Evolutionary conservation across 2,888 invertebrate genomes (phyloP).

Genomic region (Micoletzkya japonica): DNA sequence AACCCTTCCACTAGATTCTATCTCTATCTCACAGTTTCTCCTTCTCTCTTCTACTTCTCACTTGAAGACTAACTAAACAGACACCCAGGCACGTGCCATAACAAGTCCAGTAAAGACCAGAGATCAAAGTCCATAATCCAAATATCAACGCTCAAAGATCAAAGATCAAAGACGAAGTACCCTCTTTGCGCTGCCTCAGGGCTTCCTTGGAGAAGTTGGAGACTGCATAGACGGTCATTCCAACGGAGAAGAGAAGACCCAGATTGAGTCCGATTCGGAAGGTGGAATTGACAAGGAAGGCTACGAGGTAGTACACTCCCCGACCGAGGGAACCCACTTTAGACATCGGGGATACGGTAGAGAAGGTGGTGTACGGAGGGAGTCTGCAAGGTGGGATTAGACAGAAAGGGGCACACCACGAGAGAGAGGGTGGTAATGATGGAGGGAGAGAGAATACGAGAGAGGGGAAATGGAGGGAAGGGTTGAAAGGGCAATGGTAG

Average conservation of each 20-base stretch:
- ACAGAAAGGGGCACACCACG: background rate
- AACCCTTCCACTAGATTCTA: background rate
- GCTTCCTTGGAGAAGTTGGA: conserved; percentile 47
- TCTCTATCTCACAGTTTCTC: background rate
- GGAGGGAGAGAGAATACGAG: conserved; percentile 18
- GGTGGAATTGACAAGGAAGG: conserved; percentile 42
- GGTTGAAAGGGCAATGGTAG: background rate
- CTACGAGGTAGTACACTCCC: conserved; percentile 47
- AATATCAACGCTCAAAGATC: background rate
- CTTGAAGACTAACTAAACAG: background rate
- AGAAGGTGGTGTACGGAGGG: too few relatives aligned
- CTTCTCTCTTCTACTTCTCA: background rate
- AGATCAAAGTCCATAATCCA: background rate
- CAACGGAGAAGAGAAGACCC: conserved; percentile 47
- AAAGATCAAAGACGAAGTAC: conserved; percentile 34
- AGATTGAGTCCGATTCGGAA: conserved; percentile 43
- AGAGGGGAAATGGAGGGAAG: conserved; percentile 4
- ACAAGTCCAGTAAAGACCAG: background rate
- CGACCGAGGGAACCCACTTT: conserved; percentile 52
- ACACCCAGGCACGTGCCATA: background rate
- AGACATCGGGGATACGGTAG: conserved; percentile 38
- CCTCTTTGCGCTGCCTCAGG: conserved; percentile 47
- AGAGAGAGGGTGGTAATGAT: background rate
- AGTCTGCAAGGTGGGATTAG: background rate
- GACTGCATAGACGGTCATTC: conserved; percentile 50